Evolutionary conservation across 2,797 vertebrate species (phyloP), one percentile per base, ranked within the genome.

Genomic region (Mormyrops attenuatus): DNA sequence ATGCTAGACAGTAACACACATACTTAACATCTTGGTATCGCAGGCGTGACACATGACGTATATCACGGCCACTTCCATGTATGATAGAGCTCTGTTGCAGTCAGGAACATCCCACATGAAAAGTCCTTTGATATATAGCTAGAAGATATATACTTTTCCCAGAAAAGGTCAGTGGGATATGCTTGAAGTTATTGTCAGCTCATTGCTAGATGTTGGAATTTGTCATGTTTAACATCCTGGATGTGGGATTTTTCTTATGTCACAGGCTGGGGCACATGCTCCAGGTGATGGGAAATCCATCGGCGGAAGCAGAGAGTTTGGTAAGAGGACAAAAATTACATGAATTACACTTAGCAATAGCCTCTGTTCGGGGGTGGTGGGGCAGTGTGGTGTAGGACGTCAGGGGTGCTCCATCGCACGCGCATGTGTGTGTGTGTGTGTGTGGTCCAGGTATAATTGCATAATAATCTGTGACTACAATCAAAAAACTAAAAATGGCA

Each of bases 161-260:
- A 9, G 20, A 50, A 84, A 84, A 50, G 80, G 80, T 84, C 80
- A 84, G 8, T 3, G 7, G 34, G 8, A 84, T 22, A 84, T 50
- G 47, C 44, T 84, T 50, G 41, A 84, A 50, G 41, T 82, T 22
- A 82, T n/a, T 82, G 77, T 82, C 77, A 47, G 38, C 3, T 84
- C 41, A 84, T 26, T n/a, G 80, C 17, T 84, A 47, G 41, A n/a
- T 84, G 80, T 50, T 22, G 80, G 41, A 84, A 84, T 84, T 84
- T 84, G 80, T 84, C 80, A 50, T 84, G 80, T 50, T 84, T 84
- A 84, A 84, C 80, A 84, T 84, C 41, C 47, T 50, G 80, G 44
- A 11, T 20, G 41, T 50, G 41, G n/a, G 20, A 84, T 84, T 84
- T 47, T 22, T 20, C 38, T 80, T 80, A 38, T 80, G 15, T 80